Percentiles rank a stretch among this genome's conserved stretches.
phyloP scores from a whole-genome alignment of 2,888 invertebrate species.

The Coremacera marginata region DNA sequence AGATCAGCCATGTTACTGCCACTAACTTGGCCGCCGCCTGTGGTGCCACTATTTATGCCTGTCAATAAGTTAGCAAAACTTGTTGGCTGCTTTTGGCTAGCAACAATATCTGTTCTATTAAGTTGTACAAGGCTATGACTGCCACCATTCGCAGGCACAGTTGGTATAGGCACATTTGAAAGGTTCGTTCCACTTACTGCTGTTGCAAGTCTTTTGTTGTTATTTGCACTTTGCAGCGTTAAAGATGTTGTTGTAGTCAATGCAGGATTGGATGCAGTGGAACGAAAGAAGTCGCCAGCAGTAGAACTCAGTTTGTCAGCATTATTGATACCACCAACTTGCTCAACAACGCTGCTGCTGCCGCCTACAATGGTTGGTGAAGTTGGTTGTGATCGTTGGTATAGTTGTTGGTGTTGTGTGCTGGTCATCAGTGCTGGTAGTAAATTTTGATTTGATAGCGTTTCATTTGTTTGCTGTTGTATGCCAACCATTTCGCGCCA shows the following conservation, averaged over 20 bases:
- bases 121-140: neutral
- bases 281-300: conserved; percentile 22
- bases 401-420: conserved; percentile 39
- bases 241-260: conserved; percentile 42
- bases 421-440: conserved; percentile 2
- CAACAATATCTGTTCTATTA: conserved; percentile 1
- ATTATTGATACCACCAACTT: neutral
- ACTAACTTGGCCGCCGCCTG: neutral
- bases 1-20: neutral
- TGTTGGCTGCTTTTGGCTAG: conserved; percentile 50
- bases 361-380: conserved; percentile 48
- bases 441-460: conserved; percentile 10
- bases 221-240: conserved; percentile 49
- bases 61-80: conserved; percentile 57
- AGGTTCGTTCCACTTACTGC: conserved; percentile 28
- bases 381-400: conserved; percentile 49
- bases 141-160: neutral
- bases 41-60: conserved; percentile 38
- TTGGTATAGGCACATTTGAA: conserved; percentile 41
- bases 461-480: conserved; percentile 49
- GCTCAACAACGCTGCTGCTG: neutral
- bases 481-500: conserved; percentile 91
- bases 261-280: conserved; percentile 41
- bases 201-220: conserved; percentile 47
- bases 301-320: neutral